Base-by-base conservation (phyloP, 1,140 invertebrate species). In the Pogonomyrmex californicus region DNA sequence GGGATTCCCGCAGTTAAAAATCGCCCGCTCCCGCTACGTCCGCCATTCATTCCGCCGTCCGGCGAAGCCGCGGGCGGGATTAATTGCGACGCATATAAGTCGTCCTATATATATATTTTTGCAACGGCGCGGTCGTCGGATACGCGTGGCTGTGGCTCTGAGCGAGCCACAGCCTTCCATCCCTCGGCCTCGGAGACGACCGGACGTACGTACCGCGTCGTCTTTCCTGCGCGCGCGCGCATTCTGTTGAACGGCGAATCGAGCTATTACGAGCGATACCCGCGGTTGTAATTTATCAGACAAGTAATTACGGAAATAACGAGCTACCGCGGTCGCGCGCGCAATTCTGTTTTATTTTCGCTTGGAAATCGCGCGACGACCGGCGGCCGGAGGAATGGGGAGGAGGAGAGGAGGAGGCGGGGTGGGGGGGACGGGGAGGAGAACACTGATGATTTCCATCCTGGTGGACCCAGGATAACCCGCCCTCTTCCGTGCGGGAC, bases 371-470 rank as follows among this genome's bases (percentile, higher is more conserved):
- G 54, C 30, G n/a, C 17, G 60, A 51, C 33, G 78, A 23, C 23
- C 23, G 23, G 23, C 23, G 23, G 23, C 23, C 23, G 23, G 23
- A 23, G 23, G 23, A 23, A 23, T 23, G 23, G 23, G 23, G 23
- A 23, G 23, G 23, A 23, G 23, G 23, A 23, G 23, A 23, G 33
- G 36, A 49, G 49, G 70, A 23, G 56, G n/a, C 30, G 23, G 44
- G 62, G 9, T 17, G 49, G 62, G 36, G 56, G 17, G 36, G 44
- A 2, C 9, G 49, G 33, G 12, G 38, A 47, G 36, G 38, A 33
- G 78, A 71, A 14, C 38, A 66, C 60, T 73, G 54, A 81, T 75
- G 47, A 85, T 88, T 88, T 87, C 10, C 78, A 63, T 76, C 73
- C 63, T 49, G 66, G n/a, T 23, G 47, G 7, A 36, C 36, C 33